Evolutionary conservation across 2,113 vertebrate genomes (phyloP), one percentile per base, ranked within the genome.

Genomic region (Leucoraja erinaceus): DNA sequence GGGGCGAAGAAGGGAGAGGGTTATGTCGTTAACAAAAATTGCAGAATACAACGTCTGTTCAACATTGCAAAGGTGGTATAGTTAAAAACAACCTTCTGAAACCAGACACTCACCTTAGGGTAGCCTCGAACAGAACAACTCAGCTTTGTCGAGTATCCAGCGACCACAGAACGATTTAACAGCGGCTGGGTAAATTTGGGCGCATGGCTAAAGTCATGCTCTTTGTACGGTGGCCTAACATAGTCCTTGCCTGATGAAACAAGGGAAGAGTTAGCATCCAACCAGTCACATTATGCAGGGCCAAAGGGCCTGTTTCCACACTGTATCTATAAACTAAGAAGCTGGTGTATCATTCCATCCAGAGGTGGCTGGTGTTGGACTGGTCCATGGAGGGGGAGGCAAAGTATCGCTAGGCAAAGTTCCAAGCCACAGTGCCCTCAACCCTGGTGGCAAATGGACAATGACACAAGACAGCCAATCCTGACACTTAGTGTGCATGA

Each of bases 181-280:
- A 98, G 96, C 0, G 97, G 97, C 0, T 97, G 97, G 28, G 97
- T 96, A 94, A 98, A 98, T 88, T 97, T 96, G 6, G 98, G 98
- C 47, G 97, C 95, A 0, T 91, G 93, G 88, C 12, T 95, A 94
- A 96, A 95, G 79, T 97, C 98, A n/a, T 93, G 96, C 90, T 98
- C 97, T 93, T 96, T 96, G 95, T 94, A 98, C 10, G 95, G 94
- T 0, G 93, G 28, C 0, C 83, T 74, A 6, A 97, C 96, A 0
- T 93, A 83, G 3, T 11, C 61, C 94, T 97, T 93, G 79, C 95
- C 98, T 98, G 94, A 76, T 72, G 61, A 76, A 66, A 86, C 38
- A 3, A 81, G 33, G 84, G 31, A 47, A 31, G 28, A 31, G 38
- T 88, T 88, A 63, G 61, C 12, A 63, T 5, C n/a, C 28, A 10